Percentiles rank a stretch among this genome's conserved stretches.
Evolutionary conservation across 2,797 vertebrate genomes (phyloP).

Genomic region (Phrynocephalus forsythii): DNA sequence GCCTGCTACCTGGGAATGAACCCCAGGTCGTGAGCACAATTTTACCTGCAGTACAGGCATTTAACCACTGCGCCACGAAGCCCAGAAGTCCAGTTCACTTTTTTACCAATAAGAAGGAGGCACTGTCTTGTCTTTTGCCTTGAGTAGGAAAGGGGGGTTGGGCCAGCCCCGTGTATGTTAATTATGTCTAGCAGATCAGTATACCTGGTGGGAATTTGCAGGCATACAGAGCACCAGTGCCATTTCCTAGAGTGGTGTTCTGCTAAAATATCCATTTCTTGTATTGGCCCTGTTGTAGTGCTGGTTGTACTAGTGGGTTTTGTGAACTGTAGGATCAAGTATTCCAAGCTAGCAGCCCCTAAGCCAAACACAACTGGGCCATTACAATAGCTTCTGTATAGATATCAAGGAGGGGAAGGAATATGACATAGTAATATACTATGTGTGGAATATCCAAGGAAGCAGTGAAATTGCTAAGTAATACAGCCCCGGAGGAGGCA

Average conservation of each 20-base stretch:
- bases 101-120: not conserved
- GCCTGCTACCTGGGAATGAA: too few species aligned
- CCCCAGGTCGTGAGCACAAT: too few species aligned
- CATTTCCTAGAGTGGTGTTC: not conserved
- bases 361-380: not conserved
- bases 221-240: not conserved
- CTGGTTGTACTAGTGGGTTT: not conserved
- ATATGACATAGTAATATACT: not conserved
- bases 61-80: not conserved
- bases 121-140: not conserved
- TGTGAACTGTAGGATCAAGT: not conserved
- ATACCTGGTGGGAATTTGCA: not conserved
- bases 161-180: not conserved
- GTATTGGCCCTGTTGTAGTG: not conserved
- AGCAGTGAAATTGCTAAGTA: not conserved
- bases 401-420: constrained; percentile 5
- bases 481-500: constrained; percentile 29
- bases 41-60: too few species aligned
- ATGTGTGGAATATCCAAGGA: constrained; percentile 12
- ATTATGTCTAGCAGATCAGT: not conserved
- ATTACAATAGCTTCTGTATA: not conserved
- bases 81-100: not conserved
- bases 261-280: not conserved
- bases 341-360: not conserved
- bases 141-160: not conserved